A percentile compares a stretch with the other conserved stretches of the same genome.
phyloP scores from a whole-genome alignment of 2,888 invertebrate genomes.

The Syrphus vitripennis region DNA sequence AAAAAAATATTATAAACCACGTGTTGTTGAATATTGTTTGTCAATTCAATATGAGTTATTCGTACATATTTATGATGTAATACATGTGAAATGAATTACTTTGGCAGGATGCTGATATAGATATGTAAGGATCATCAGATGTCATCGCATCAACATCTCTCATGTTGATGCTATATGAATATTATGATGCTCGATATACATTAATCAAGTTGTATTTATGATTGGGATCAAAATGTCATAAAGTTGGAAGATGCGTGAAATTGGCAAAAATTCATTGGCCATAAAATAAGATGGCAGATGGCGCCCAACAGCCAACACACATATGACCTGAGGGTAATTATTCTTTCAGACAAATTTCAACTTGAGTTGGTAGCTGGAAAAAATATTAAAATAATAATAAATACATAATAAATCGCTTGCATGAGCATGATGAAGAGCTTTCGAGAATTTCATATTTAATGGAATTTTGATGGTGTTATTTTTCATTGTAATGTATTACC shows the following conservation, averaged over 20 bases:
- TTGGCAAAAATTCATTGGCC: constrained; percentile 45
- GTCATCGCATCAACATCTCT: constrained; percentile 35
- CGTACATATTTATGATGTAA: background rate
- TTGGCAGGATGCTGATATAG: constrained; percentile 13
- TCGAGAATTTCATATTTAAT: background rate
- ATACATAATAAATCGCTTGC: constrained; percentile 8
- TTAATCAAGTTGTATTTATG: constrained; percentile 57
- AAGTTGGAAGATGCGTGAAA: constrained; percentile 58
- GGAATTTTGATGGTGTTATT: background rate
- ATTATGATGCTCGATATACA: constrained; percentile 22
- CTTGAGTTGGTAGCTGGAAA: background rate
- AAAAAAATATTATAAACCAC: constrained; percentile 13
- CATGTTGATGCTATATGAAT: background rate
- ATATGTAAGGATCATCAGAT: constrained; percentile 42
- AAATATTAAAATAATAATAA: background rate
- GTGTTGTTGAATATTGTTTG: constrained; percentile 21
- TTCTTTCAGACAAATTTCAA: background rate
- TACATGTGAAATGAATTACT: background rate
- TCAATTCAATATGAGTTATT: constrained; percentile 12
- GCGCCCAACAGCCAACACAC: too few species aligned
- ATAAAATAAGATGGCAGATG: constrained; percentile 42
- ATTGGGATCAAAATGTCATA: constrained; percentile 58
- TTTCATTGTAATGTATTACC: too few species aligned
- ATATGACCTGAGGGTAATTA: constrained; percentile 5
- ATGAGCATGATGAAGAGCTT: background rate